Base-by-base conservation (phyloP, 53 echinoderm and acorn worm genomes). In the Mesocentrotus franciscanus region DNA sequence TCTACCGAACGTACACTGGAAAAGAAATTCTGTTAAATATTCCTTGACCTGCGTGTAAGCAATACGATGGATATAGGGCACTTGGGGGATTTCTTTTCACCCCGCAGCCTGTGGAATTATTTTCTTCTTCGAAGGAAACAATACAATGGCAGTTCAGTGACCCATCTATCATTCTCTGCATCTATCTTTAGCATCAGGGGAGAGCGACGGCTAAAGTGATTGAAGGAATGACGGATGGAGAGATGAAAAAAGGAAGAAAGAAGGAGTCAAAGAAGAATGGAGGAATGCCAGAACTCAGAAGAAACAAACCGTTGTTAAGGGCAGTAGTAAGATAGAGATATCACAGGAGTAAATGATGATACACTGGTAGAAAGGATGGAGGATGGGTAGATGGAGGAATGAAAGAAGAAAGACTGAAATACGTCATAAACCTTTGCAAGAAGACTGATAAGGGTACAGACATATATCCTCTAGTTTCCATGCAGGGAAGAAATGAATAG, bases 41-140 rank as follows among this genome's bases (percentile, higher is more conserved):
- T 68, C 91, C 91, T 35, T 91, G 91, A 91, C 91, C 91, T 66
- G 35, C 33, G 35, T 62, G 91, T 91, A 91, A 91, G 56, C 36
- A 62, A 91, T 91, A 91, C 91, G 35, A 42, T 39, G 91, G 91
- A 91, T 68, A n/a, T 91, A 68, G 91, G 68, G 91, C 68, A 91
- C 68, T 68, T 62, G 91, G 64, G 68, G 36, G 91, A 64, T 91
- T 91, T 91, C 91, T 91, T 91, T 91, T 91, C 68, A 91, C 91
- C 91, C 91, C 68, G 91, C 64, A 64, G 91, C 91, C 20, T 91
- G 91, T 91, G 91, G 91, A 91, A 62, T 27, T 59, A 11, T 87
- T n/a, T 87, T 87, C 58, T 27, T 87, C 4, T 29, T 15, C n/a
- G 27, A 24, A n/a, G 87, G 62, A 35, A 59, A 90, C 18, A 90